Evolutionary conservation across 2,888 invertebrate species (phyloP).

Genomic region (Formica aserva): DNA sequence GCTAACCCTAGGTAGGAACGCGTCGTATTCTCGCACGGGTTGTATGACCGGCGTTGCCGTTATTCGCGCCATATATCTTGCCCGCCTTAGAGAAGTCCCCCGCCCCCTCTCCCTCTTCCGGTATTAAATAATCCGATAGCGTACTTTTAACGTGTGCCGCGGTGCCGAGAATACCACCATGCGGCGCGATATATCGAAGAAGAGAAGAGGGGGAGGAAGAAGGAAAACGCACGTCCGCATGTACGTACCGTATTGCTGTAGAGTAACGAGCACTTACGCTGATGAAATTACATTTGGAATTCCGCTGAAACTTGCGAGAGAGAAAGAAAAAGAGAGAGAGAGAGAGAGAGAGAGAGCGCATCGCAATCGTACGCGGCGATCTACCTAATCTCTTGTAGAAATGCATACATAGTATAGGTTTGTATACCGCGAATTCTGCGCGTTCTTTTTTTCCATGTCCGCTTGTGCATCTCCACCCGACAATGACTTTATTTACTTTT

Average conservation of each 20-base stretch:
- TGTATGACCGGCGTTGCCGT: slow-evolving; percentile 6
- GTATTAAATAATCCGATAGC: slow-evolving; percentile 38
- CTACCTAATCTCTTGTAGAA: background rate
- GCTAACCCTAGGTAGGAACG: background rate
- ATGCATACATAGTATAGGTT: background rate
- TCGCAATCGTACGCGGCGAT: slow-evolving; percentile 22
- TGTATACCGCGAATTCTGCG: background rate
- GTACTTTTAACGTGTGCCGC: slow-evolving; percentile 33
- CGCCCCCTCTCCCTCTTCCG: background rate
- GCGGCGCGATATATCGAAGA: slow-evolving; percentile 27
- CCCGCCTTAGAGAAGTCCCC: background rate
- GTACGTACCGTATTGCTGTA: background rate
- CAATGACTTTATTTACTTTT: slow-evolving; percentile 54
- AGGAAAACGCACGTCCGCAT: background rate
- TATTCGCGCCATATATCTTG: slow-evolving; percentile 7
- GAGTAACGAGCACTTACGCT: slow-evolving; percentile 44
- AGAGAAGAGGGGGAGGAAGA: background rate
- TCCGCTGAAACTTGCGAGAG: slow-evolving; percentile 6
- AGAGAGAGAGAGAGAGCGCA: background rate
- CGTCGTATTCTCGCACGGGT: background rate
- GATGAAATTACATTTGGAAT: slow-evolving; percentile 51
- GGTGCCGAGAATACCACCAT: background rate
- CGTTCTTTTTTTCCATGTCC: background rate
- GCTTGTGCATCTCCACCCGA: background rate
- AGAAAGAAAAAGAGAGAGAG: background rate